Evolutionary conservation across 2,113 vertebrate species (phyloP), one percentile per base, ranked within the genome.

Genomic region (Antigone vipio): DNA sequence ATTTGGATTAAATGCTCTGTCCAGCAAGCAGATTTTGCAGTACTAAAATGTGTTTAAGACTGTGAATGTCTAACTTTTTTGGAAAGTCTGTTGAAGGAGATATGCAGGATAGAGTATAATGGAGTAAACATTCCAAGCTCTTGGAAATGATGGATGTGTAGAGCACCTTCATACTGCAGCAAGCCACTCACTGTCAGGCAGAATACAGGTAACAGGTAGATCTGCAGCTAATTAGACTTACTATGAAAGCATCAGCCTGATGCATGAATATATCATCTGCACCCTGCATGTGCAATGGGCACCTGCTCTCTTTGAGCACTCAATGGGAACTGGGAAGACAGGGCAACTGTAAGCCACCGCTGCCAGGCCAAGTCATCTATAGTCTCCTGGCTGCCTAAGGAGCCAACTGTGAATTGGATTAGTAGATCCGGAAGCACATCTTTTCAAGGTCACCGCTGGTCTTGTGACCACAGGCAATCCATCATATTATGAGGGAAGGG

Each of bases 101-200:
- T 40, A 10, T 0, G 44, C 0, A 34, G 47, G 35, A 35, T 12
- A 30, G 6, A 52, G 7, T 2, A 23, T 3, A 62, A 56, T 0
- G 1, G 11, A 75, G 19, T 24, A 62, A 56, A 32, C 0, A 2
- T 26, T 55, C 19, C 72, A 66, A 26, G 27, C 11, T 26, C 24
- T 71, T 60, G 35, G 50, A 49, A 12, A 27, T 18, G 24, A 26
- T 72, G 50, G 42, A 11, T 38, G 20, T 52, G 23, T 2, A 49
- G 29, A 63, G 63, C 55, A 89, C 35, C 38, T 79, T 47, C 60
- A 4, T 19, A 20, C 22, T 58, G 55, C 68, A 71, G 35, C 35
- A 30, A 81, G 17, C 5, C 22, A 24, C 40, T 63, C 29, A 18
- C 29, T n/a, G 24, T 13, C 53, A 9, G 2, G 11, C 40, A 53